Evolutionary conservation across 1,140 invertebrate species (phyloP).

Genomic region (Magallana gigas): DNA sequence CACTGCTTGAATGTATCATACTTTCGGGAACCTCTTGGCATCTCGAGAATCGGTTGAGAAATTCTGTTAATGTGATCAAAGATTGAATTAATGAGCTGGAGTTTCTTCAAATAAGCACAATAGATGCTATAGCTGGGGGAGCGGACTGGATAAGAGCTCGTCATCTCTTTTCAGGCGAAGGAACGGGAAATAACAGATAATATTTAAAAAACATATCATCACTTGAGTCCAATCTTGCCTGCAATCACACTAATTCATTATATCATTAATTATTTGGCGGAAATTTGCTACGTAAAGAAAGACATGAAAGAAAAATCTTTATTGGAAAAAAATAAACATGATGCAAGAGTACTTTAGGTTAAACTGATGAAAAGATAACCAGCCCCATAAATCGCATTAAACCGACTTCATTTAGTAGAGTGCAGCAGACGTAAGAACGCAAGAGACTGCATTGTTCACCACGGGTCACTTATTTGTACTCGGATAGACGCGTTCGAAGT

Average conservation of each 20-base stretch:
- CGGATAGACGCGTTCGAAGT: not conserved
- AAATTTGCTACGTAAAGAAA: not conserved
- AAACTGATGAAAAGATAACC: slow-evolving; percentile 14
- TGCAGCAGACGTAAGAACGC: not conserved
- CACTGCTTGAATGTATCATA: not conserved
- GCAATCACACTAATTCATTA: slow-evolving; percentile 12
- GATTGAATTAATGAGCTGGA: slow-evolving; percentile 12
- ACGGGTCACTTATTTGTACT: not conserved
- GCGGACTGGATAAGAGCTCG: not conserved
- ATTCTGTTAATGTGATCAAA: not conserved
- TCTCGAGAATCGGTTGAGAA: not conserved
- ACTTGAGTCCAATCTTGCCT: not conserved
- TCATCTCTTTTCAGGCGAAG: too few species aligned
- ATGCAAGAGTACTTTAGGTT: slow-evolving; percentile 4
- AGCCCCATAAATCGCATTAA: not conserved
- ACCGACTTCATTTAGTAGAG: slow-evolving; percentile 15
- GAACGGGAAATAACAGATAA: too few species aligned
- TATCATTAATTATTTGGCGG: slow-evolving; percentile 28
- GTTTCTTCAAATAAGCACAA: not conserved
- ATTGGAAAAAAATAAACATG: not conserved
- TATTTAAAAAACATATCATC: too few species aligned
- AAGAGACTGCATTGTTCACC: not conserved
- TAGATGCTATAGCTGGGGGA: not conserved
- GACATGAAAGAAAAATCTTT: slow-evolving; percentile 18
- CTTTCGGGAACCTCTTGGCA: not conserved